Base-by-base conservation (phyloP, 2,113 vertebrate species). In the Anas platyrhynchos region DNA sequence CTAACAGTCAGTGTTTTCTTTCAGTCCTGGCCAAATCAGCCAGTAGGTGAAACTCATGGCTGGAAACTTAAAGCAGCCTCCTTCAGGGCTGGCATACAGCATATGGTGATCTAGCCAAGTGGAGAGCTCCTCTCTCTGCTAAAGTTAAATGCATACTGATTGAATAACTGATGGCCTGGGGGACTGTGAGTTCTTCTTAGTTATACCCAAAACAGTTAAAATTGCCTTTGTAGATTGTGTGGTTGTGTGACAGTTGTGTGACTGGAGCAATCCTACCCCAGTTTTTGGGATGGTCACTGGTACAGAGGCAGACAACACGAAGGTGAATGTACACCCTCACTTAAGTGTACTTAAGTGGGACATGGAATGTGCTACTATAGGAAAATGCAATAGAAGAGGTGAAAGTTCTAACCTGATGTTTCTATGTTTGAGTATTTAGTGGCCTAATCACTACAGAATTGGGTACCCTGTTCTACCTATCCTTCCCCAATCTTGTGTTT, bases 311-410 rank as follows among this genome's bases (percentile, higher is more conserved):
- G 7, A 83, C 27, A 9, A 58, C 31, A 18, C 26, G 54, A 82
- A 69, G 27, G 9, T n/a, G 4, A 32, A 25, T 34, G 48, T 50
- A 50, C 22, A 23, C 20, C 20, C 46, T 48, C 48, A 50, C 48
- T 23, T 50, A 50, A 50, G 48, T 23, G 6, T 6, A 13, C 22
- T 25, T 50, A 50, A 50, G 48, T 23, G 22, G 18, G 3, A 48
- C 0, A 0, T 75, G 13, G 15, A 5, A 18, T 16, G 2, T 34
- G 32, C 36, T 25, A 61, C 20, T 1, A 22, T 1, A 61, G 3
- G 34, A 4, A 85, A 36, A 10, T 31, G 31, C 6, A 76, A 38
- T 85, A 75, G 38, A 59, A 22, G 12, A 6, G 0, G 4, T 63
- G 26, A 23, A 68, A 75, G 3, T 56, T 63, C 62, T 31, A 50